Conservation (phyloP, 1,140 invertebrate genomes). For the Branchinecta lynchi region DNA sequence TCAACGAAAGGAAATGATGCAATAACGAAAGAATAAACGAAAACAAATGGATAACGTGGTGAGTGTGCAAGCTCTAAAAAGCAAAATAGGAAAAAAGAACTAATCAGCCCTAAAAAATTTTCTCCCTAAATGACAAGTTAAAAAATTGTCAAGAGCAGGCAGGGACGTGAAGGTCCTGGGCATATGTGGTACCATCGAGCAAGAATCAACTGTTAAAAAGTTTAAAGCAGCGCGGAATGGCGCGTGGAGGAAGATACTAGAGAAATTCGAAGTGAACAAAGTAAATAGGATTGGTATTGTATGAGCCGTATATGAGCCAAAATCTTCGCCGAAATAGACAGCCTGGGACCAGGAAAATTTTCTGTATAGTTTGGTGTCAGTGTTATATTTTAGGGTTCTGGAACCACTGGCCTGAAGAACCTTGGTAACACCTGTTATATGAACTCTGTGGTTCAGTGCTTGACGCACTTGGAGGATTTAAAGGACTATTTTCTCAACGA, state of each 20-base stretch:
- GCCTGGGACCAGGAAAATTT: background rate
- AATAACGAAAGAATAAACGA: too few species aligned
- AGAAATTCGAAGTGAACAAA: constrained; percentile 14
- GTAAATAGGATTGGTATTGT: constrained; percentile 27
- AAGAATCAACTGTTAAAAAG: too few species aligned
- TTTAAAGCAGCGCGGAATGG: constrained; percentile 5
- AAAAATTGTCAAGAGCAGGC: too few species aligned
- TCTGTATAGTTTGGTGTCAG: background rate
- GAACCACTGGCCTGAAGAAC: constrained; percentile 37
- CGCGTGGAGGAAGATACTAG: constrained; percentile 12
- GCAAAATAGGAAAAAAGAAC: too few species aligned
- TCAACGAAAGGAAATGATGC: too few species aligned
- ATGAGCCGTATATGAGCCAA: constrained; percentile 26
- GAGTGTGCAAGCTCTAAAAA: too few species aligned
- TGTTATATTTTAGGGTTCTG: constrained; percentile 18
- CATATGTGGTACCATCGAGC: too few species aligned
- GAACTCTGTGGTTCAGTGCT: constrained; percentile 48
- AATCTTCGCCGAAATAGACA: constrained; percentile 21
- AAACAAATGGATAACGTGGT: too few species aligned
- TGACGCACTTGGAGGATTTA: constrained; percentile 57
- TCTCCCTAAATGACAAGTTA: too few species aligned
- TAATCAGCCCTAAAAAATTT: too few species aligned
- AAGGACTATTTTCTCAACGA: constrained; percentile 51
- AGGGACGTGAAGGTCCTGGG: too few species aligned
- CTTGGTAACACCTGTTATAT: constrained; percentile 42